Evolutionary conservation across 2,797 vertebrate genomes (phyloP).

Genomic region (Sarcoramphus papa): DNA sequence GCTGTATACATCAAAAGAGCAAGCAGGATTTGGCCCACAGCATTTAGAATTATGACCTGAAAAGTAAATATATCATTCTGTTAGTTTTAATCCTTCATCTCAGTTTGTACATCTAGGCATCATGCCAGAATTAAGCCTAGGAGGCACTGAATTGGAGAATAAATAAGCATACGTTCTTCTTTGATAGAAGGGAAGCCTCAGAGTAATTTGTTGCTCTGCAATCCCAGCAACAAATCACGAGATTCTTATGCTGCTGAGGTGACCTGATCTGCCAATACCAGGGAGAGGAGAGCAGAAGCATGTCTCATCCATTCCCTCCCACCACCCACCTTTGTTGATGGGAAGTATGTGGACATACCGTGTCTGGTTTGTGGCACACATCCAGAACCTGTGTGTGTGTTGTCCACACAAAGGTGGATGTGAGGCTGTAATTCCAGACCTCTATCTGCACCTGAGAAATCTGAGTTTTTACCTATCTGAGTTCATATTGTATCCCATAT

Average conservation of each 20-base stretch:
- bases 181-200: not conserved
- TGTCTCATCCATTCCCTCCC: not conserved
- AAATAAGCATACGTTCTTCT: not conserved
- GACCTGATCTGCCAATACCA: not conserved
- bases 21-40: not conserved
- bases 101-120: not conserved
- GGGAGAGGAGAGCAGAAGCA: not conserved
- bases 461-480: not conserved
- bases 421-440: not conserved
- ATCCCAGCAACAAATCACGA: not conserved
- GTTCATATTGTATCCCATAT: not conserved
- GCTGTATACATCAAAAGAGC: not conserved
- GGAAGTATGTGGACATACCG: not conserved
- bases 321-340: not conserved
- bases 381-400: not conserved
- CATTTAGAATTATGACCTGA: not conserved
- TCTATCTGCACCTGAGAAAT: not conserved
- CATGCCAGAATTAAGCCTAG: not conserved
- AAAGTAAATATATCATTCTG: not conserved
- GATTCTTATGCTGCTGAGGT: not conserved
- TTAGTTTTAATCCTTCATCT: conserved; percentile 1
- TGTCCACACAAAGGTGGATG: not conserved
- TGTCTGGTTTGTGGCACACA: not conserved
- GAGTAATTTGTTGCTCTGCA: not conserved
- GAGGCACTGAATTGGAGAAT: not conserved